Evolutionary conservation across 2,797 vertebrate species (phyloP), one percentile per base, ranked within the genome.

Genomic region (Crocidura indochinensis): DNA sequence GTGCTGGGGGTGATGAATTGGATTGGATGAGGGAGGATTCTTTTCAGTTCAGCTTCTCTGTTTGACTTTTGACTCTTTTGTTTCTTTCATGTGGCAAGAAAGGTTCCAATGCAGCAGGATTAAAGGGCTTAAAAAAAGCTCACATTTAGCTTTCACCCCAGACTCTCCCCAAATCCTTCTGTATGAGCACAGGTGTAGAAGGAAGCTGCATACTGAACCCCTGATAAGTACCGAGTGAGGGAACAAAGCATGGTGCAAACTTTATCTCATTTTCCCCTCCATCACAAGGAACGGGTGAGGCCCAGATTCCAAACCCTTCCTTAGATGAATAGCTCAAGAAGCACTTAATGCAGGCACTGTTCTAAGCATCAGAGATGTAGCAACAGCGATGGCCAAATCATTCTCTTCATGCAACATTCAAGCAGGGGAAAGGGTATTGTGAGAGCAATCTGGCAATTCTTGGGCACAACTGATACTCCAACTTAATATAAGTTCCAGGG

Each of bases 321-420:
- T 62, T 29, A 24, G 46, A 22, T 27, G n/a, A 73, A 44, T 15
- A 12, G 6, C 4, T 2, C n/a, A 0, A 51, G 44, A 1, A 5
- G 0, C 19, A 0, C 24, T 56, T 46, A 0, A 0, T 0, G 3
- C 17, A 7, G 56, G 9, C 49, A 2, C n/a, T 7, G 26, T 46
- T 46, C 46, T 38, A 75, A 62, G 27, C 38, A 2, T 3, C 1
- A 38, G 64, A 15, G 20, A 38, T 44, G 3, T 1, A 71, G 60
- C 22, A 49, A 2, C 27, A 82, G n/a, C 4, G 49, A 46, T 31
- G n/a, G 8, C 31, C 27, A 26, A 31, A 11, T 44, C 29, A 68
- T 62, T 46, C 6, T 56, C n/a, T 22, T 22, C 3, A 0, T 67
- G 78, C 64, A 87, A 69, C 20, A 5, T 90, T 93, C 51, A 38